These are phyloP conservation scores for Diarsia brunnea DNA, from an alignment of 2,888 invertebrate genomes.

Conservation along the genomic window DNA sequence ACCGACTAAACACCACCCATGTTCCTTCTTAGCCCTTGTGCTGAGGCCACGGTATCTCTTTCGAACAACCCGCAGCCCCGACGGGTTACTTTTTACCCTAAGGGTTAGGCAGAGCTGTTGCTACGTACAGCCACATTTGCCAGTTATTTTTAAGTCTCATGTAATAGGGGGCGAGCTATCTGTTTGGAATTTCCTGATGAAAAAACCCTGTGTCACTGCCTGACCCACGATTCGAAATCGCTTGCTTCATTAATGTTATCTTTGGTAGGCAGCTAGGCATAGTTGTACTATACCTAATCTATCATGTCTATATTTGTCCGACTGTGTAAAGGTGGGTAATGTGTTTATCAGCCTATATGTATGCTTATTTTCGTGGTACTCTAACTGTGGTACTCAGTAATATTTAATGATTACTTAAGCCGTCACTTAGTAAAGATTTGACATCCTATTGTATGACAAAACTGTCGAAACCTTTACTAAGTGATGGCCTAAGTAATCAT, in stretches of 20 bases:
- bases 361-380: no score
- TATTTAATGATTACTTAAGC: no score
- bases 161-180: not conserved
- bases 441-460: no score
- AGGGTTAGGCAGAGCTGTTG: not conserved
- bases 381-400: no score
- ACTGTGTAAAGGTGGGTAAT: not conserved
- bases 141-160: not conserved
- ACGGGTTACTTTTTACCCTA: no score
- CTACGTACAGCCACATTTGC: not conserved
- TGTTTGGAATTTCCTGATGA: not conserved
- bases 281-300: not conserved
- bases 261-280: not conserved
- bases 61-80: no score
- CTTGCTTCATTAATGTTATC: not conserved
- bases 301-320: not conserved
- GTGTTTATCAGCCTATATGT: not conserved
- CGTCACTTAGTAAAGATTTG: no score
- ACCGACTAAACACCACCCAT: no score
- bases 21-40: no score
- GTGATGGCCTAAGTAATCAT: no score
- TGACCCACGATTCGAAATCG: not conserved
- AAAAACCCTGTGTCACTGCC: not conserved
- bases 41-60: no score
- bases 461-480: no score